Percentiles rank a stretch among this genome's conserved stretches.
phyloP scores from a whole-genome alignment of 2,113 vertebrate genomes.

The Sylvietta virens region DNA sequence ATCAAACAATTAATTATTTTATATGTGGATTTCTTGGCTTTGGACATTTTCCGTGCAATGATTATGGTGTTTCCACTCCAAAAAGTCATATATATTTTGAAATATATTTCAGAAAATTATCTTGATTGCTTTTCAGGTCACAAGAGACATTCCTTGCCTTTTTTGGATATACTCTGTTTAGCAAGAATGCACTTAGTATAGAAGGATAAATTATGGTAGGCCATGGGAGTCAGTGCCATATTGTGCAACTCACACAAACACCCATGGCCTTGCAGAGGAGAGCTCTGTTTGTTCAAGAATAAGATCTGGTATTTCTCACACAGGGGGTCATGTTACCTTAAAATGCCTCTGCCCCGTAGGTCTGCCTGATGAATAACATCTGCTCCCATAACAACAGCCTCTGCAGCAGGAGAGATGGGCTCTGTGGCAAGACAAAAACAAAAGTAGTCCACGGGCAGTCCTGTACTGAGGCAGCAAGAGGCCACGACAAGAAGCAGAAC shows the following conservation, averaged over 20 bases:
- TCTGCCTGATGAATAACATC: slow-evolving; percentile 21
- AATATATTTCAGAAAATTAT: not conserved
- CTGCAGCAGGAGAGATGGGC: not conserved
- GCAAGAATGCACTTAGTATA: not conserved
- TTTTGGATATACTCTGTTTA: not conserved
- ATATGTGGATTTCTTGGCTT: not conserved
- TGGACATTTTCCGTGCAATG: not conserved
- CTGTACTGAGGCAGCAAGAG: rapidly evolving
- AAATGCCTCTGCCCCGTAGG: not conserved
- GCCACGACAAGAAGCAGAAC: not conserved
- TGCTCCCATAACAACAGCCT: not conserved
- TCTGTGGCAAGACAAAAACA: not conserved
- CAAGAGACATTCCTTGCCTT: slow-evolving; percentile 10
- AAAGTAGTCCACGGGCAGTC: not conserved
- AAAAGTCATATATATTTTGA: not conserved
- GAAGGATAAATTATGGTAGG: not conserved
- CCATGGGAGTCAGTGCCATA: not conserved
- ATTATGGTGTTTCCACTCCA: not conserved
- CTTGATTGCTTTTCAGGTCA: not conserved
- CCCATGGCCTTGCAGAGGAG: not conserved
- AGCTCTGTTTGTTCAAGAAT: slow-evolving; percentile 29
- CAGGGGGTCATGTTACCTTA: not conserved
- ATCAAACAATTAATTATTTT: not conserved
- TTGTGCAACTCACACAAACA: not conserved
- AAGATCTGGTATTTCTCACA: slow-evolving; percentile 45